Conservation (phyloP, 2,113 vertebrate genomes). For the Engystomops pustulosus region DNA sequence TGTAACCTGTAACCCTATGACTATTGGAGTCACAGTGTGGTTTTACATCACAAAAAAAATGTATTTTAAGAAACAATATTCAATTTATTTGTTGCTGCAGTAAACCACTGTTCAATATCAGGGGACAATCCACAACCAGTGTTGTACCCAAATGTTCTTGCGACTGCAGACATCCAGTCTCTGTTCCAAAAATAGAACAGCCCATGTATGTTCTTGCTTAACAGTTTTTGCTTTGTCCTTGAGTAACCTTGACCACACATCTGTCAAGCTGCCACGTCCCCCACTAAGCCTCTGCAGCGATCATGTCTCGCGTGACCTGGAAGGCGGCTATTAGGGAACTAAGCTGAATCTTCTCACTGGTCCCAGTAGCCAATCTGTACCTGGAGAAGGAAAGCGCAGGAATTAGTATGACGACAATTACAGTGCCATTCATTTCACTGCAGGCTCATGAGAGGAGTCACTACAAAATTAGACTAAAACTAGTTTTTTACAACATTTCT, state of each 20-base stretch:
- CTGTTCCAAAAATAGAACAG: constrained; percentile 7
- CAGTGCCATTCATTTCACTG: no score
- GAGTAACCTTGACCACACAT: constrained; percentile 33
- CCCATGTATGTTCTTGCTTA: neutral
- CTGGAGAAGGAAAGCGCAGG: constrained; percentile 70
- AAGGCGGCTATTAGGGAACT: constrained; percentile 95
- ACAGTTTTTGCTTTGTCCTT: constrained; percentile 17
- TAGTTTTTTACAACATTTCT: no score
- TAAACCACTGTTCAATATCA: neutral
- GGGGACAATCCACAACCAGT: neutral
- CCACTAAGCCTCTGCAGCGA: constrained; percentile 83
- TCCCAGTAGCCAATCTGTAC: constrained; percentile 89
- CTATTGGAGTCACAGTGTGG: no score
- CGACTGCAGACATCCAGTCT: constrained; percentile 4
- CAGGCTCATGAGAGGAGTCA: no score
- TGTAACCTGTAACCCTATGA: no score
- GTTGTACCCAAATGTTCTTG: constrained; percentile 10
- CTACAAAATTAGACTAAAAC: no score
- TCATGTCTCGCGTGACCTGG: constrained; percentile 90
- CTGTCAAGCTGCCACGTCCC: constrained; percentile 16
- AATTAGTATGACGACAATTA: no score
- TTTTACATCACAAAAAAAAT: neutral
- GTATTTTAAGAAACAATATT: neutral
- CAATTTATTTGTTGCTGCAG: neutral
- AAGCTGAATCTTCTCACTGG: constrained; percentile 95